Conservation (phyloP, 2,888 invertebrate genomes). For the Harpagoxenus sublaevis region DNA sequence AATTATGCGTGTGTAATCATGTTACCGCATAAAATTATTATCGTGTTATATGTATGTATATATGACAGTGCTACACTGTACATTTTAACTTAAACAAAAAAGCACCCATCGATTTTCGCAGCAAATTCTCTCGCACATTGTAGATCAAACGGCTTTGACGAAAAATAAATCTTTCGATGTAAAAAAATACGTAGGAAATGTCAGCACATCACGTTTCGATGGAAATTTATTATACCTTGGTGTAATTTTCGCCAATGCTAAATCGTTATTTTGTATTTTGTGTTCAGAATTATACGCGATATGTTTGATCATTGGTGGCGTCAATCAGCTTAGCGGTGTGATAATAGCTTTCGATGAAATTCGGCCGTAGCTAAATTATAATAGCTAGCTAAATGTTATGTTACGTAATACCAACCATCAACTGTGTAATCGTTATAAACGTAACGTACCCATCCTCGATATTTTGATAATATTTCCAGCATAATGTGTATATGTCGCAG, state of each 20-base stretch:
- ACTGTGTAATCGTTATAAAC: neutral
- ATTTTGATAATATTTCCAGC: constrained; percentile 38
- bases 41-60: neutral
- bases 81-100: constrained; percentile 12
- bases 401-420: constrained; percentile 17
- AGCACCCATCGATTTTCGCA: neutral
- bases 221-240: constrained; percentile 1
- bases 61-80: too few relatives aligned
- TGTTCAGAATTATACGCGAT: neutral
- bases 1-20: neutral
- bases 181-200: neutral
- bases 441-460: neutral
- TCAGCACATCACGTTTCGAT: neutral
- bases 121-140: neutral
- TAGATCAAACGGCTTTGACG: neutral
- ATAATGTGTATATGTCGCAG: neutral
- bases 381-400: neutral
- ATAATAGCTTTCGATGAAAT: constrained; percentile 25
- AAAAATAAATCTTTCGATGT: neutral
- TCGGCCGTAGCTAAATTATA: constrained; percentile 15
- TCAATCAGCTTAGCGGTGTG: constrained; percentile 20
- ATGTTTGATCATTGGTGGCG: constrained; percentile 16
- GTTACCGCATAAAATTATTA: neutral
- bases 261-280: constrained; percentile 16
- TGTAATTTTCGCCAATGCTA: neutral